phyloP scores from a whole-genome alignment of 2,888 invertebrate genomes.

The Cephus runcator region DNA sequence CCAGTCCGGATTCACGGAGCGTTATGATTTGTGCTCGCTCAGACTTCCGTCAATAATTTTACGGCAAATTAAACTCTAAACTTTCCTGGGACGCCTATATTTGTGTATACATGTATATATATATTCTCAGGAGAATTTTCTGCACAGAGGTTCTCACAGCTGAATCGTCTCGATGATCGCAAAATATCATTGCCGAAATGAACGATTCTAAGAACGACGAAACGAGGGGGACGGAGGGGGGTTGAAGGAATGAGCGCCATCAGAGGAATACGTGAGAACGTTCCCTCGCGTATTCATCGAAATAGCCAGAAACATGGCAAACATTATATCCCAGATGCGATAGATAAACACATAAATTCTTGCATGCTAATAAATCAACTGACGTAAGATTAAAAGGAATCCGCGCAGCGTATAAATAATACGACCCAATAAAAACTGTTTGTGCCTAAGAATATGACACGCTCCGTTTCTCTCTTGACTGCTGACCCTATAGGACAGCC shows the following conservation, averaged over 20 bases:
- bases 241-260: neutral
- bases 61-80: slow-evolving; percentile 60
- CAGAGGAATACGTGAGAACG: neutral
- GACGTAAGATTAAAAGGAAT: slow-evolving; percentile 24
- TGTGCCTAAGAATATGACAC: slow-evolving; percentile 3
- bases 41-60: slow-evolving; percentile 63
- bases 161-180: neutral
- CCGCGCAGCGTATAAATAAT: slow-evolving; percentile 20
- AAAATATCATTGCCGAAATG: neutral
- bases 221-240: too few species aligned
- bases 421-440: slow-evolving; percentile 18
- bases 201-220: neutral
- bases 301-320: slow-evolving; percentile 13
- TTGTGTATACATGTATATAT: too few species aligned
- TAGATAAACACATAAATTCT: slow-evolving; percentile 24
- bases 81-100: slow-evolving; percentile 36
- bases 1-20: slow-evolving; percentile 55
- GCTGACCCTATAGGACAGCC: neutral
- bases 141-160: neutral
- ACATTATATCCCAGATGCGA: slow-evolving; percentile 24
- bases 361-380: slow-evolving; percentile 22
- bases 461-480: neutral
- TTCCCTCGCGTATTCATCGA: slow-evolving; percentile 3
- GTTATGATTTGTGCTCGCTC: slow-evolving; percentile 60
- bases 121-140: neutral